phyloP scores from a whole-genome alignment of 2,888 invertebrate species.

The Scaeva pyrastri region DNA sequence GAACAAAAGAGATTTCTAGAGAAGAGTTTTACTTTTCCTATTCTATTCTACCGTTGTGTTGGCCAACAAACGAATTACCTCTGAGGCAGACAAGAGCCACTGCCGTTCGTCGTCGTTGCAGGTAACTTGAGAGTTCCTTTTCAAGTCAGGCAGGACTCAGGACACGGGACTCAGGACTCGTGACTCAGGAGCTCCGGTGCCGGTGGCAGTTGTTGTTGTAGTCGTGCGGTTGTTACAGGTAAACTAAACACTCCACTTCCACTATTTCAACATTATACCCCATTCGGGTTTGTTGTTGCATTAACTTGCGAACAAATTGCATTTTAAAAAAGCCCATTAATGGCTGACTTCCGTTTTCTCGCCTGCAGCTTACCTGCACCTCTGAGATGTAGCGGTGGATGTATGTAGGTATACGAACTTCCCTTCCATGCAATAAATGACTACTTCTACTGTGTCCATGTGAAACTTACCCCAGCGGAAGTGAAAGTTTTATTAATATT shows the following conservation, averaged over 20 bases:
- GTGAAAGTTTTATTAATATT: constrained; percentile 63
- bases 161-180: not conserved
- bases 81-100: constrained; percentile 31
- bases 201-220: not conserved
- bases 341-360: constrained; percentile 62
- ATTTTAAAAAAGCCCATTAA: constrained; percentile 69
- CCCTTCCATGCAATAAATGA: constrained; percentile 1
- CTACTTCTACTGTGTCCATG: constrained; percentile 37
- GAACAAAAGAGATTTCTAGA: constrained; percentile 59
- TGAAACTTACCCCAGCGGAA: constrained; percentile 58
- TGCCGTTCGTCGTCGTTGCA: constrained; percentile 19
- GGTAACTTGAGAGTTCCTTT: constrained; percentile 49
- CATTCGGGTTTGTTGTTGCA: constrained; percentile 16
- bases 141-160: constrained; percentile 11
- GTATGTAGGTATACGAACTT: not conserved
- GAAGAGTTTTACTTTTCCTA: constrained; percentile 38
- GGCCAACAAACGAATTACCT: constrained; percentile 68
- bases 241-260: constrained; percentile 59
- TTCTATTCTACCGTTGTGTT: constrained; percentile 47
- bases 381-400: too few species aligned
- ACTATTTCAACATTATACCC: constrained; percentile 19
- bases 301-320: constrained; percentile 65
- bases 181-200: not conserved
- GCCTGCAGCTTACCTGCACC: constrained; percentile 19
- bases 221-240: constrained; percentile 37